These are phyloP conservation scores for Eilema caniola DNA, from an alignment of 2,888 invertebrate species.

Conservation along the genomic window DNA sequence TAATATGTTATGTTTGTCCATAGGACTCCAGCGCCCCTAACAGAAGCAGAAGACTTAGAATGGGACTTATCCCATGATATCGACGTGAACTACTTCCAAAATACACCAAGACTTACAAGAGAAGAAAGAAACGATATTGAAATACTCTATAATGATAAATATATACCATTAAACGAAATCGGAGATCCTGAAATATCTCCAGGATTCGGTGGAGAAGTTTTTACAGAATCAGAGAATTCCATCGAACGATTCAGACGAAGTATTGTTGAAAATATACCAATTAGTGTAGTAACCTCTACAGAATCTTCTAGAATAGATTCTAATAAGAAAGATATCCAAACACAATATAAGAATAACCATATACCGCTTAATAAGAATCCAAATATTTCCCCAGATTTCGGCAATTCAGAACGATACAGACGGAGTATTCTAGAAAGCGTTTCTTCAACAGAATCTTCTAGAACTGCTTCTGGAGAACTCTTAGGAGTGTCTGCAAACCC, in stretches of 20 bases:
- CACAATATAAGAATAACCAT: constrained; percentile 60
- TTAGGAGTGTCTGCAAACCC: neutral
- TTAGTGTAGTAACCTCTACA: neutral
- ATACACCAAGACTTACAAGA: constrained; percentile 56
- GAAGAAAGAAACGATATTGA: constrained; percentile 68
- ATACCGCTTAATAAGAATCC: constrained; percentile 58
- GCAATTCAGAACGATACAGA: constrained; percentile 30
- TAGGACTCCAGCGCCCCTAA: constrained; percentile 29
- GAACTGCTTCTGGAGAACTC: neutral
- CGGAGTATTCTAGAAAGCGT: constrained; percentile 23
- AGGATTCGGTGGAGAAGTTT: constrained; percentile 17
- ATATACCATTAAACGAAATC: constrained; percentile 61
- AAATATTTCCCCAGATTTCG: neutral
- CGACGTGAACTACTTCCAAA: constrained; percentile 72
- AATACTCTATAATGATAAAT: constrained; percentile 60
- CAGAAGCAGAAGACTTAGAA: constrained; percentile 29
- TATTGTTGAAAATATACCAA: neutral
- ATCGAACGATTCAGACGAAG: constrained; percentile 37
- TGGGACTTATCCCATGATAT: constrained; percentile 79
- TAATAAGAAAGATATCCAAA: constrained; percentile 65
- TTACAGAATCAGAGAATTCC: constrained; percentile 34
- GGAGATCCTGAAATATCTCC: constrained; percentile 21
- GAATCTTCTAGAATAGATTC: neutral
- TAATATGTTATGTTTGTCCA: constrained; percentile 27
- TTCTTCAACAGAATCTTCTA: constrained; percentile 4